These are phyloP conservation scores for Spodoptera exigua DNA, from an alignment of 2,888 invertebrate species.

Conservation along the genomic window DNA sequence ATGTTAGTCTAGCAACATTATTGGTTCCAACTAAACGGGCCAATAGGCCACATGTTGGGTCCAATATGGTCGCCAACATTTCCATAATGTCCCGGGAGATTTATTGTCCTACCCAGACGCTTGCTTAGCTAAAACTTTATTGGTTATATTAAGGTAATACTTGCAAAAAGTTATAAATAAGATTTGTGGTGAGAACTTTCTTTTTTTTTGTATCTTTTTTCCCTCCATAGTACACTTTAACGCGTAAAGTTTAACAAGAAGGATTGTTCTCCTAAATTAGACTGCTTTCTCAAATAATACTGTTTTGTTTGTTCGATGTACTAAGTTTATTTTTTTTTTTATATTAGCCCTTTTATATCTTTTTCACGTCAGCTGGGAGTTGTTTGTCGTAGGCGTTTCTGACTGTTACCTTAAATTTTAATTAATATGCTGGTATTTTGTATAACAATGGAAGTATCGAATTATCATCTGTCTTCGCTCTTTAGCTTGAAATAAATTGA, in stretches of 20 bases:
- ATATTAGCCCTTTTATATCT: background rate
- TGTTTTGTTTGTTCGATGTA: conserved; percentile 1
- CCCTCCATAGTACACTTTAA: conserved; percentile 38
- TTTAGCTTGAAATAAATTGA: conserved; percentile 1
- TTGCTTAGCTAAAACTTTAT: conserved; percentile 48
- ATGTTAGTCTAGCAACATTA: conserved; percentile 22
- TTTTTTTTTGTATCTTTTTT: conserved; percentile 38
- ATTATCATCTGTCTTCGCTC: background rate
- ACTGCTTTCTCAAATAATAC: conserved; percentile 17
- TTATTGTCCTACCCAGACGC: conserved; percentile 52
- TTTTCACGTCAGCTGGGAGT: conserved; percentile 5
- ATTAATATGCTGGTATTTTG: conserved; percentile 16
- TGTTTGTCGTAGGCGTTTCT: conserved; percentile 3
- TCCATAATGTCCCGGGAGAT: conserved; percentile 54
- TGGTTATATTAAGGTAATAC: conserved; percentile 49
- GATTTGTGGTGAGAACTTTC: conserved; percentile 48
- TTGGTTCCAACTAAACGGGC: conserved; percentile 39
- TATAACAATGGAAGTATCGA: background rate
- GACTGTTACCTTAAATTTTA: conserved; percentile 15
- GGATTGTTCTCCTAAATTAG: conserved; percentile 21
- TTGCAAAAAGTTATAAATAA: conserved; percentile 55
- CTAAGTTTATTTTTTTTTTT: conserved; percentile 25
- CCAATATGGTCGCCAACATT: conserved; percentile 56
- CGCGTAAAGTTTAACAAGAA: conserved; percentile 10
- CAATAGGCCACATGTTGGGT: conserved; percentile 39